Percentiles rank a stretch among this genome's conserved stretches.
Evolutionary conservation across 2,888 invertebrate genomes (phyloP).

Genomic region (Incurvaria masculella): DNA sequence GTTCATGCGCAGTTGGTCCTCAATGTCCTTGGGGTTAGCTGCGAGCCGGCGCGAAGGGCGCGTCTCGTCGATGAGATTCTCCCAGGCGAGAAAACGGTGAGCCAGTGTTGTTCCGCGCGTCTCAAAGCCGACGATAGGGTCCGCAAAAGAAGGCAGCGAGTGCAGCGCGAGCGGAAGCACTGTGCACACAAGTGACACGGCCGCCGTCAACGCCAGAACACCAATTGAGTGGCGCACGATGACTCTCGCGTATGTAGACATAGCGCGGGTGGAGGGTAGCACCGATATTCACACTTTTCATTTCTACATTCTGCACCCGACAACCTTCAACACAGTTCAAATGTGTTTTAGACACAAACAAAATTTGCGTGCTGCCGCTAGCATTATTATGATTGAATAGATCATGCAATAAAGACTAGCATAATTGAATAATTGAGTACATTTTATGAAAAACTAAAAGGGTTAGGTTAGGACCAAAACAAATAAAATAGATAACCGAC

Average conservation of each 20-base stretch:
- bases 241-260: conserved; percentile 47
- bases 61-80: conserved; percentile 76
- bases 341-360: too few relatives aligned
- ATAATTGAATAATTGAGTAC: too few relatives aligned
- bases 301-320: too few relatives aligned
- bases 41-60: conserved; percentile 66
- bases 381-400: too few relatives aligned
- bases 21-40: conserved; percentile 68
- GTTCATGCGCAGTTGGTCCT: conserved; percentile 51
- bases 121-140: conserved; percentile 90
- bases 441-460: too few relatives aligned
- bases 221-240: conserved; percentile 49
- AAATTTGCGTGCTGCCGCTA: too few relatives aligned
- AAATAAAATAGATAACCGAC: too few relatives aligned
- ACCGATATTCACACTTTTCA: too few relatives aligned
- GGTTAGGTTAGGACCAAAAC: too few relatives aligned
- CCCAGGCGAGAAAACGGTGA: conserved; percentile 78
- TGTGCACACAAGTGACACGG: conserved; percentile 38
- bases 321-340: too few relatives aligned
- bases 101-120: conserved; percentile 85
- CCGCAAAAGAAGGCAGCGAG: conserved; percentile 72
- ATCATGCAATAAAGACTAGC: too few relatives aligned
- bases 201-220: conserved; percentile 36
- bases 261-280: too few relatives aligned
- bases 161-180: conserved; percentile 41